These are phyloP conservation scores for Bellardia pandia DNA, from an alignment of 2,888 invertebrate genomes.

Conservation along the genomic window DNA sequence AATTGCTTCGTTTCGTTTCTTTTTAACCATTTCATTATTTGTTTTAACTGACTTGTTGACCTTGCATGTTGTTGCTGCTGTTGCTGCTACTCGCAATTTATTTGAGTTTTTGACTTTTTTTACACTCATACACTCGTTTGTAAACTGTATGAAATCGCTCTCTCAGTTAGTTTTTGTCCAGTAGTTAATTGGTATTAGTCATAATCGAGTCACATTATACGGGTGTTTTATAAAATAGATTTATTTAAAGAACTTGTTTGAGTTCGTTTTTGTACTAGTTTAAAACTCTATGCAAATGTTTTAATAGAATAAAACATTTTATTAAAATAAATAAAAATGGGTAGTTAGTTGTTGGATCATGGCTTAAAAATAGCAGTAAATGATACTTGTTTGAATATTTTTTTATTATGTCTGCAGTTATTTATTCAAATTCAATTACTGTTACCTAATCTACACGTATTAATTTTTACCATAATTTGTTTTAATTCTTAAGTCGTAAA, in stretches of 20 bases:
- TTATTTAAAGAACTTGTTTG: conserved; percentile 36
- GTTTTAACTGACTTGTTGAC: conserved; percentile 70
- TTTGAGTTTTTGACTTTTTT: conserved; percentile 1
- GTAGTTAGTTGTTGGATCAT: neutral
- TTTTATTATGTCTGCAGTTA: neutral
- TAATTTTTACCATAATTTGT: neutral
- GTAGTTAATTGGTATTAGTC: conserved; percentile 50
- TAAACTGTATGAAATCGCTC: neutral
- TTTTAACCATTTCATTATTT: conserved; percentile 56
- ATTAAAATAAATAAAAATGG: neutral
- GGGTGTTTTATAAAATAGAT: neutral
- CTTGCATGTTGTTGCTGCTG: conserved; percentile 51
- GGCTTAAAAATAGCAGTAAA: neutral
- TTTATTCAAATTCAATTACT: conserved; percentile 2
- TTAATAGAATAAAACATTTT: conserved; percentile 22
- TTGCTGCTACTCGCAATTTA: conserved; percentile 19
- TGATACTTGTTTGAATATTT: neutral
- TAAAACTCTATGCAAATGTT: conserved; percentile 24
- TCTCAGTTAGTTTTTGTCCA: conserved; percentile 5
- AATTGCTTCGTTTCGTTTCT: conserved; percentile 36
- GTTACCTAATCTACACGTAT: neutral
- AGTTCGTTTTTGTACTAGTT: conserved; percentile 2
- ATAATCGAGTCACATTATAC: conserved; percentile 36
- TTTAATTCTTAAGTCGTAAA: neutral
- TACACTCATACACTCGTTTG: neutral